Conservation (phyloP, 2,113 vertebrate genomes). For the Propithecus coquereli region DNA sequence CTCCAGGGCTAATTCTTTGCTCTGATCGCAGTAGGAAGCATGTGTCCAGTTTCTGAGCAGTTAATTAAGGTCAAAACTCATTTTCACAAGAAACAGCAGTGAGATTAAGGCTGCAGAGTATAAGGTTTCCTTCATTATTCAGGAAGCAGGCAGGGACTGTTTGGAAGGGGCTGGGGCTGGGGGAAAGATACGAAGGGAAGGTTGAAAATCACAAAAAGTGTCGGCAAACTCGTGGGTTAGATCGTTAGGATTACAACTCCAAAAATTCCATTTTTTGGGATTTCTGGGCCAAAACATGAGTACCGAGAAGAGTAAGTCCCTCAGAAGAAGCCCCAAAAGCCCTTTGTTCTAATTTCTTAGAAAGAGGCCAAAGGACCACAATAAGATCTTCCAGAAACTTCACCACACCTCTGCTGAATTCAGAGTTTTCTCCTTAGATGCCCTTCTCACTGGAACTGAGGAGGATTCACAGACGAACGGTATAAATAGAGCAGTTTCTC, state of each 20-base stretch:
- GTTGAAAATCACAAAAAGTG: background rate
- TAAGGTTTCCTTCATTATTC: background rate
- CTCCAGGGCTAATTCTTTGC: constrained; percentile 35
- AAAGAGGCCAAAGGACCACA: background rate
- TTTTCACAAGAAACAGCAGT: constrained; percentile 21
- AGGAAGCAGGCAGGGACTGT: background rate
- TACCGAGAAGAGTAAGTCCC: background rate
- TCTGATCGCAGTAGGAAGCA: background rate
- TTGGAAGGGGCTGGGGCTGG: background rate
- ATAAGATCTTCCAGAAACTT: background rate
- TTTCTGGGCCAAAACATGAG: background rate
- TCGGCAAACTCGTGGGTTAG: background rate
- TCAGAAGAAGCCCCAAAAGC: background rate
- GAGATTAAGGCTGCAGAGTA: background rate
- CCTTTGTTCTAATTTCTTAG: background rate
- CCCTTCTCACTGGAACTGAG: background rate
- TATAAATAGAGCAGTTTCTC: background rate
- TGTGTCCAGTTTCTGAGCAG: constrained; percentile 18
- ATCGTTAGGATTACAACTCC: background rate
- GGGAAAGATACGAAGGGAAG: background rate
- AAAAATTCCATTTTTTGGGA: background rate
- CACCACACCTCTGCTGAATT: background rate
- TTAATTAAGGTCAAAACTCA: constrained; percentile 60
- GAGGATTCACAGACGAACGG: background rate
- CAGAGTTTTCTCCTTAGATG: background rate